These are phyloP conservation scores for Jaculus jaculus DNA, from an alignment of 2,113 vertebrate genomes.

Conservation along the genomic window DNA sequence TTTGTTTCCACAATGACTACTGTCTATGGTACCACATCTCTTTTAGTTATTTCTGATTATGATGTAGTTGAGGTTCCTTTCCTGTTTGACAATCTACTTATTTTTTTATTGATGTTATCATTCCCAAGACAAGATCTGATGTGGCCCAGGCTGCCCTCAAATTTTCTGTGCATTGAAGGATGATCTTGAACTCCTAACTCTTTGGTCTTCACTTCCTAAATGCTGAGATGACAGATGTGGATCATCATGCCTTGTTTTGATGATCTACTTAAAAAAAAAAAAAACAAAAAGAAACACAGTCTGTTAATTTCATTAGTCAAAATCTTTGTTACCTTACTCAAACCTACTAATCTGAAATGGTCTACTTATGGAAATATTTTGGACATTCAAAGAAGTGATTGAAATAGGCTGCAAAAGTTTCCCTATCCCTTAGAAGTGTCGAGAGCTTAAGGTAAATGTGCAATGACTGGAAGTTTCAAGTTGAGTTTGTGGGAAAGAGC, in stretches of 20 bases:
- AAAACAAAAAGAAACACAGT: background rate
- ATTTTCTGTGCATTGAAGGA: no score
- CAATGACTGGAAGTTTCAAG: background rate
- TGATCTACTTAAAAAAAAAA: background rate
- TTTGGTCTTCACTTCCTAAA: no score
- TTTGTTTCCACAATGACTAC: background rate
- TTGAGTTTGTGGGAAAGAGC: background rate
- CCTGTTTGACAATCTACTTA: background rate
- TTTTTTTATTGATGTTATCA: background rate
- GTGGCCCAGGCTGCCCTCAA: background rate
- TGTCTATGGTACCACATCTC: background rate
- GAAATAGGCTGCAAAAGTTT: background rate
- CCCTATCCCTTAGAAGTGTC: background rate
- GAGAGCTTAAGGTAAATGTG: background rate
- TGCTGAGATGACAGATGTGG: background rate
- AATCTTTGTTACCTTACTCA: background rate
- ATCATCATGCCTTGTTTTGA: no score
- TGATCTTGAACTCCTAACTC: no score
- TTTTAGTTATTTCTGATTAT: background rate
- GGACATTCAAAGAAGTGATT: background rate
- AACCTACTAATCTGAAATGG: background rate
- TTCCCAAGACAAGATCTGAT: background rate
- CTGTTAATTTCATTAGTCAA: background rate
- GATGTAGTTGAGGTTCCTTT: background rate
- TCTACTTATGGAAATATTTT: constrained; percentile 12